Evolutionary conservation across 2,113 vertebrate genomes (phyloP), one percentile per base, ranked within the genome.

Genomic region (Pachypanchax playfairii): DNA sequence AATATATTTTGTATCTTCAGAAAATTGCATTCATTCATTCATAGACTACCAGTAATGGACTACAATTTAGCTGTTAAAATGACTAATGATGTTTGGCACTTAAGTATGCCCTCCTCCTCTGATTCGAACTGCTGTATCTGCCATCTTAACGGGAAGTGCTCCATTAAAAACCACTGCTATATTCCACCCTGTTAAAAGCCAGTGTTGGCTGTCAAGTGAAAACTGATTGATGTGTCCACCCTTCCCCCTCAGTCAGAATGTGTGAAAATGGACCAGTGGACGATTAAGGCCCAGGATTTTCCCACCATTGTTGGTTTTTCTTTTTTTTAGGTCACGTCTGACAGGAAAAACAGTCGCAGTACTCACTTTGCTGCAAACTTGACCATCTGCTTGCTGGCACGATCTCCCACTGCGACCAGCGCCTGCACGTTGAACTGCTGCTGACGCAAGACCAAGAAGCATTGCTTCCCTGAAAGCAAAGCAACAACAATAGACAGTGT

Each of bases 301-400:
- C 96, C 94, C 96, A 98, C 95, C 93, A 98, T 96, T 99, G 96
- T 99, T n/a, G n/a, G n/a, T n/a, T n/a, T 84, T 93, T 93, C 88
- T 22, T 22, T 44, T 44, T 44, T 20, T 13, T 36, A 15, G 83
- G 85, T 90, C 86, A 88, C 79, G 90, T 91, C 89, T 35, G 91
- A 94, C 95, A 98, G 96, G 95, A 98, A 91, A 74, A 91, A 87
- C 92, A 88, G 93, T 93, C 92, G 91, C 80, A 8, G 90, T 93
- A 96, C 96, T 98, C 94, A 98, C 97, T 98, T 97, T 92, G 96
- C 96, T 79, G 95, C 94, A 92, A 99, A 98, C 93, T 98, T 98
- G 92, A 99, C 97, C 97, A 99, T 99, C 96, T 99, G 97, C 94
- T 97, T 99, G 95, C 97, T 99, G 65, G 95, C 95, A 91, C 93